A percentile compares a stretch with the other conserved stretches of the same genome.
These are phyloP conservation scores for Rhabdophis nuchalis DNA, from an alignment of 2,797 vertebrate genomes.

Conservation along the genomic window DNA sequence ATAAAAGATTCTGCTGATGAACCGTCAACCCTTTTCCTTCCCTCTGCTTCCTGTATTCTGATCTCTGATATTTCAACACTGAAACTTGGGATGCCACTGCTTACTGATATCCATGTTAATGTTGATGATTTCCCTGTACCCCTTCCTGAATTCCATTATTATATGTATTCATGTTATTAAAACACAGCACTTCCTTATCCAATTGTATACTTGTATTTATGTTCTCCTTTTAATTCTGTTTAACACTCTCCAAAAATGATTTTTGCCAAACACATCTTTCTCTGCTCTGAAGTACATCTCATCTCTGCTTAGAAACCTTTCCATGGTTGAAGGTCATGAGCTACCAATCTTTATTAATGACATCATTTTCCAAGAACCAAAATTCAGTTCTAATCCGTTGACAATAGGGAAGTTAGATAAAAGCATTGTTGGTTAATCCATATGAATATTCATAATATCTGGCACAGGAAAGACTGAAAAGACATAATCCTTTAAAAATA, in stretches of 20 bases:
- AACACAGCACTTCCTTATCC: background rate
- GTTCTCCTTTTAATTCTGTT: background rate
- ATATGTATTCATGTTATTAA: background rate
- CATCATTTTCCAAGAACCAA: background rate
- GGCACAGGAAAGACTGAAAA: background rate
- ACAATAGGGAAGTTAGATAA: background rate
- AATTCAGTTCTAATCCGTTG: background rate
- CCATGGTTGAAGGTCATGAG: background rate
- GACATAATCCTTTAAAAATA: background rate
- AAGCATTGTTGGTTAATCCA: background rate
- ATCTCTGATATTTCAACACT: too few relatives aligned
- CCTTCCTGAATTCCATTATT: background rate
- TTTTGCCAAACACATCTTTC: background rate
- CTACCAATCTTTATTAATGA: background rate
- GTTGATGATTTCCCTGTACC: background rate
- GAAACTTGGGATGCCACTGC: background rate
- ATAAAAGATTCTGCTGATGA: too few relatives aligned
- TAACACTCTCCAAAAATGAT: background rate
- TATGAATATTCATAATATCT: background rate
- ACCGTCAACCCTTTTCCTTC: too few relatives aligned
- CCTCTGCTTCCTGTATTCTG: too few relatives aligned
- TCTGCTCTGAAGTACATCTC: background rate
- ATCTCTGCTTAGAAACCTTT: background rate
- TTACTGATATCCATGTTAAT: background rate
- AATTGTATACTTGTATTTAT: background rate